Evolutionary conservation across 2,888 invertebrate species (phyloP).

Genomic region (Lucinisca nassula): DNA sequence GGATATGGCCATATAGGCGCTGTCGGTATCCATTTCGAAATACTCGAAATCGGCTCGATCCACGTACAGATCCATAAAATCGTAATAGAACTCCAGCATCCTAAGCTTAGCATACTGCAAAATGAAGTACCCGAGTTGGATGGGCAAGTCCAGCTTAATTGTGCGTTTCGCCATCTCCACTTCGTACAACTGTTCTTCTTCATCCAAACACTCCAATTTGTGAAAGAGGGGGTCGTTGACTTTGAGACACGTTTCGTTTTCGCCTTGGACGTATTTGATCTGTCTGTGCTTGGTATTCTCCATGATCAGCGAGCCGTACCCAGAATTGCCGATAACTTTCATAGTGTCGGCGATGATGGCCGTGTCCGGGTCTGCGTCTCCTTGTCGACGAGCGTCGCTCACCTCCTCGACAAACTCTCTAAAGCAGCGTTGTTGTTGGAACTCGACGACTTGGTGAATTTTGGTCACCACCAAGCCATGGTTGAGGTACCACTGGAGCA

Average conservation of each 20-base stretch:
- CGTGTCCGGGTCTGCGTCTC: conserved; percentile 40
- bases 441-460: not conserved
- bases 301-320: conserved; percentile 58
- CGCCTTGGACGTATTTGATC: conserved; percentile 33
- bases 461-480: conserved; percentile 36
- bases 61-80: too few relatives aligned
- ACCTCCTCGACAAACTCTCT: not conserved
- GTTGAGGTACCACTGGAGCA: conserved; percentile 22
- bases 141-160: conserved; percentile 39
- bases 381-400: conserved; percentile 41
- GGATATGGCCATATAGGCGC: too few relatives aligned
- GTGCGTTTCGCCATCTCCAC: conserved; percentile 27
- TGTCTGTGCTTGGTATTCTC: conserved; percentile 31
- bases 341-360: conserved; percentile 54
- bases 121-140: conserved; percentile 56
- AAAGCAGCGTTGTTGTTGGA: not conserved
- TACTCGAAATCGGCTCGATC: too few relatives aligned
- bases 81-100: conserved; percentile 45
- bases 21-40: too few relatives aligned
- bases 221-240: conserved; percentile 37
- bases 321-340: conserved; percentile 55
- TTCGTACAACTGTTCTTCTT: conserved; percentile 40
- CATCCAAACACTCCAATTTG: conserved; percentile 16
- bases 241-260: conserved; percentile 10
- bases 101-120: conserved; percentile 60